These are phyloP conservation scores for Lottia gigantea DNA, from an alignment of 2,888 invertebrate species.

Conservation along the genomic window DNA sequence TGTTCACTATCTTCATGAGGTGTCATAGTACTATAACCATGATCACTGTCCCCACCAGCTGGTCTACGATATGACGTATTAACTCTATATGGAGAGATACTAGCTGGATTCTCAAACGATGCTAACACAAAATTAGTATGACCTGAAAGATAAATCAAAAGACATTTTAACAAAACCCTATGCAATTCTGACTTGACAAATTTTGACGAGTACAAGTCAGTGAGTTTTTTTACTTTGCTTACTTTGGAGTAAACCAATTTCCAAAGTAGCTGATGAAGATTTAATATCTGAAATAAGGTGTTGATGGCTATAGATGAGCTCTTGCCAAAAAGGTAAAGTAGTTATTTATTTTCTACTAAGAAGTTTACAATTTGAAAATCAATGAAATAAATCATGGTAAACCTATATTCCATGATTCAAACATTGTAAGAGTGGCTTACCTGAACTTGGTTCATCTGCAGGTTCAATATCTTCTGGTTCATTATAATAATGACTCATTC, in stretches of 20 bases:
- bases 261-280: too few relatives aligned
- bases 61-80: slow-evolving; percentile 81
- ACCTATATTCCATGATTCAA: too few relatives aligned
- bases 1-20: slow-evolving; percentile 67
- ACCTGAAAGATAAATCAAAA: slow-evolving; percentile 42
- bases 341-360: too few relatives aligned
- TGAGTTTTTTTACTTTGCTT: too few relatives aligned
- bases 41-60: slow-evolving; percentile 85
- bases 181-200: too few relatives aligned
- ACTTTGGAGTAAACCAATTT: too few relatives aligned
- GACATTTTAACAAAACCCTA: not conserved
- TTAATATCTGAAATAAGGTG: too few relatives aligned
- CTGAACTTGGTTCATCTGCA: slow-evolving; percentile 60
- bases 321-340: too few relatives aligned
- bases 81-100: slow-evolving; percentile 88
- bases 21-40: slow-evolving; percentile 81
- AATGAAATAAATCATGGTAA: too few relatives aligned
- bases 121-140: slow-evolving; percentile 66
- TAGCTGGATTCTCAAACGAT: slow-evolving; percentile 73
- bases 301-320: too few relatives aligned
- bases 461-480: slow-evolving; percentile 67
- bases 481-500: slow-evolving; percentile 68
- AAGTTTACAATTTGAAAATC: too few relatives aligned
- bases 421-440: slow-evolving; percentile 26
- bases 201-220: too few relatives aligned